Conservation (phyloP, 2,113 vertebrate species). For the Elachura formosa region DNA sequence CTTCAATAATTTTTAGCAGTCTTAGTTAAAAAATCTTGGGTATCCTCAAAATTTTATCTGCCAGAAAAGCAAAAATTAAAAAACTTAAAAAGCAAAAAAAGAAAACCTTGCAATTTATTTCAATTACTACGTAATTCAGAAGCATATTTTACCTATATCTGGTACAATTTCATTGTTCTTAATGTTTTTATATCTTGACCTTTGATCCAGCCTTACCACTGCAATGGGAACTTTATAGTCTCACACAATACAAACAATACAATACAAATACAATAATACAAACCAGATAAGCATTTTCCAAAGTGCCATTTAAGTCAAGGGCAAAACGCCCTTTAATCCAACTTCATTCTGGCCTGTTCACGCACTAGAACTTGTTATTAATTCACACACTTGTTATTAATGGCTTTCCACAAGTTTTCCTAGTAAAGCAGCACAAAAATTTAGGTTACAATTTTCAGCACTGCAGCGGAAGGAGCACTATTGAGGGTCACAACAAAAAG, state of each 20-base stretch:
- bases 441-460: background rate
- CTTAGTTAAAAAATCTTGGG: background rate
- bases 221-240: fast-evolving
- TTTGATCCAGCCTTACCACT: background rate
- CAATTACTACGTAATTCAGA: background rate
- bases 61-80: background rate
- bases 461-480: background rate
- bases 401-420: background rate
- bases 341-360: background rate
- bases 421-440: background rate
- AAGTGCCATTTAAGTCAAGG: background rate
- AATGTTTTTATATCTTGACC: background rate
- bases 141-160: background rate
- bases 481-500: background rate
- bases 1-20: background rate
- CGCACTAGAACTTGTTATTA: background rate
- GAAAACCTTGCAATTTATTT: background rate
- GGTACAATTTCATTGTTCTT: background rate
- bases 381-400: background rate
- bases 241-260: background rate
- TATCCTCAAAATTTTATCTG: background rate
- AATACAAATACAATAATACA: too few species aligned
- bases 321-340: background rate
- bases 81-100: background rate
- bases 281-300: background rate